Conservation (phyloP, 2,113 vertebrate genomes). For the Pseudorasbora parva region DNA sequence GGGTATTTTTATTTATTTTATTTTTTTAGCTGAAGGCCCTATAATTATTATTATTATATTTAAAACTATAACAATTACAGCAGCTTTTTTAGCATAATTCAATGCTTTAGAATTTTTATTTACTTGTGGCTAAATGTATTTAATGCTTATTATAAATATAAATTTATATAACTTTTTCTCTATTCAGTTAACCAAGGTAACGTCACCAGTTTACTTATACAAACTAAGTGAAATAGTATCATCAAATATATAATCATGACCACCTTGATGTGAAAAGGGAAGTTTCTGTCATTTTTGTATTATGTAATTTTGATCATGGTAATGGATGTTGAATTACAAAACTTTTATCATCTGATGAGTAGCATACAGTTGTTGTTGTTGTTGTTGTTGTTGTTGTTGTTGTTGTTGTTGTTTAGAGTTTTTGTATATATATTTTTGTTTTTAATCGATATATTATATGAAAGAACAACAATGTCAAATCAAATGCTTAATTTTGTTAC, state of each 20-base stretch:
- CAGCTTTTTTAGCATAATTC: neutral
- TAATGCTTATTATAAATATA: too few relatives aligned
- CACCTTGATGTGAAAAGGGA: neutral
- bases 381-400: too few relatives aligned
- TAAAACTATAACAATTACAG: neutral
- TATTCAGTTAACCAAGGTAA: neutral
- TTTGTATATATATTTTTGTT: too few relatives aligned
- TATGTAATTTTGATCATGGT: neutral
- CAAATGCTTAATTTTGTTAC: neutral
- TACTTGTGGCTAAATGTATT: neutral
- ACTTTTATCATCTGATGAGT: too few relatives aligned
- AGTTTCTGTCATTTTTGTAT: neutral
- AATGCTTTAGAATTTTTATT: neutral
- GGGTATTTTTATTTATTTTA: neutral
- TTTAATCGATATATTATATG: neutral
- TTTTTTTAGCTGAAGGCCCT: neutral
- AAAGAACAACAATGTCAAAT: neutral
- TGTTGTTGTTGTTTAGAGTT: too few relatives aligned
- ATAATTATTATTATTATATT: neutral
- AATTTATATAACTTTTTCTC: too few relatives aligned
- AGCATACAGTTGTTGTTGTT: too few relatives aligned
- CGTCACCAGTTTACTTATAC: neutral
- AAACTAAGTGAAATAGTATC: too few relatives aligned
- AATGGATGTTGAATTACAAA: neutral
- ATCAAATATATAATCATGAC: too few relatives aligned